A percentile compares a stretch with the other conserved stretches of the same genome.
phyloP scores from a whole-genome alignment of 2,797 vertebrate species.

The Phalanger gymnotis region DNA sequence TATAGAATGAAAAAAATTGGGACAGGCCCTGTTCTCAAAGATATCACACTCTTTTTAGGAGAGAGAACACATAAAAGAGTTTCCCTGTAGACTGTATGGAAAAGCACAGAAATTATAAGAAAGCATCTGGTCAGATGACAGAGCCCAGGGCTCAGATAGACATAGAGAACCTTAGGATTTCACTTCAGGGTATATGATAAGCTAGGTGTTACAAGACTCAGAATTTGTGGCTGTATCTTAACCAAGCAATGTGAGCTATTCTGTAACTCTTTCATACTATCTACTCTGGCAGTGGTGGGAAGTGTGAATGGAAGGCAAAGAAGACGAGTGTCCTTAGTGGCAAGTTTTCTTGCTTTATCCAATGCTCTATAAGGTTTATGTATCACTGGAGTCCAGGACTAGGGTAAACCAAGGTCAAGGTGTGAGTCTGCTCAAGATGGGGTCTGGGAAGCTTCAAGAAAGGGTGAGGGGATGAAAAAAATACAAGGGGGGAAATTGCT shows the following conservation, averaged over 20 bases:
- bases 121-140: not conserved
- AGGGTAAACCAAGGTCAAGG: not conserved
- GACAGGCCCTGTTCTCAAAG: not conserved
- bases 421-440: not conserved
- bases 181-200: not conserved
- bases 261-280: not conserved
- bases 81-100: not conserved
- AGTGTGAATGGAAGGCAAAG: not conserved
- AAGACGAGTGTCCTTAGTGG: not conserved
- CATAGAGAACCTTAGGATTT: not conserved
- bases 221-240: not conserved
- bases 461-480: not conserved
- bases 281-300: too few species aligned
- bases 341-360: not conserved
- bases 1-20: not conserved
- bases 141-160: not conserved
- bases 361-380: not conserved
- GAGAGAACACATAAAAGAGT: not conserved
- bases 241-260: not conserved
- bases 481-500: not conserved
- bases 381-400: not conserved
- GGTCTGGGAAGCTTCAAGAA: not conserved
- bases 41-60: not conserved
- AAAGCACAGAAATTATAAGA: not conserved
- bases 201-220: not conserved